Evolutionary conservation across 2,797 vertebrate species (phyloP), one percentile per base, ranked within the genome.

Genomic region (Hypotaenidia okinawae): DNA sequence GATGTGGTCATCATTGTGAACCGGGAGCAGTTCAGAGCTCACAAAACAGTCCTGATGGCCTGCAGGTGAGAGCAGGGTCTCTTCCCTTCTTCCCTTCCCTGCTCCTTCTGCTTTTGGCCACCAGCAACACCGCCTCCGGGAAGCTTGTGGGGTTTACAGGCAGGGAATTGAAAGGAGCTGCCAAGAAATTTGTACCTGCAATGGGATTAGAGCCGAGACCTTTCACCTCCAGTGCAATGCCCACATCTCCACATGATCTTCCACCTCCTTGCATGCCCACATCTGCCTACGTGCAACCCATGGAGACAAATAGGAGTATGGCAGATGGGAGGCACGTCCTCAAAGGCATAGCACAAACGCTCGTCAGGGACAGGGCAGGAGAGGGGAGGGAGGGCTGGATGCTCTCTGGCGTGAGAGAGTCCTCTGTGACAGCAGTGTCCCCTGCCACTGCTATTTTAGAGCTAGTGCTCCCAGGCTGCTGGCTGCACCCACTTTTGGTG

Each of bases 21-120:
- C 98, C 98, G 99, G 39, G 99, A 99, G 95, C 99, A 99, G 98
- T 99, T 99, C 59, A 98, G 99, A 86, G 99, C 99, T 74, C 99
- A 99, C 97, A 99, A 99, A 98, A 99, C 99, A 0, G 99, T 99
- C 76, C 98, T 99, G 91, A 99, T 99, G 99, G 99, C 99, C 95
- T 99, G 99, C 99, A 99, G 99, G 99, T 99, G 95, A 96, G 97
- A 85, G n/a, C 59, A 37, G 61, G 15, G 16, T 45, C 14, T 32
- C 12, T 28, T 77, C 37, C 24, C 63, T n/a, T 27, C 16, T 30
- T 70, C 16, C 30, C 33, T 45, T 74, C 37, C 69, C n/a, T 39
- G 30, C 28, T 67, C 14, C 43, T 8, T 76, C 47, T 25, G n/a
- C 28, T 33, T 75, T 64, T 54, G 58, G 39, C 61, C 21, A 35